phyloP scores from a whole-genome alignment of 2,113 vertebrate genomes.

The Mastomys natalensis region DNA sequence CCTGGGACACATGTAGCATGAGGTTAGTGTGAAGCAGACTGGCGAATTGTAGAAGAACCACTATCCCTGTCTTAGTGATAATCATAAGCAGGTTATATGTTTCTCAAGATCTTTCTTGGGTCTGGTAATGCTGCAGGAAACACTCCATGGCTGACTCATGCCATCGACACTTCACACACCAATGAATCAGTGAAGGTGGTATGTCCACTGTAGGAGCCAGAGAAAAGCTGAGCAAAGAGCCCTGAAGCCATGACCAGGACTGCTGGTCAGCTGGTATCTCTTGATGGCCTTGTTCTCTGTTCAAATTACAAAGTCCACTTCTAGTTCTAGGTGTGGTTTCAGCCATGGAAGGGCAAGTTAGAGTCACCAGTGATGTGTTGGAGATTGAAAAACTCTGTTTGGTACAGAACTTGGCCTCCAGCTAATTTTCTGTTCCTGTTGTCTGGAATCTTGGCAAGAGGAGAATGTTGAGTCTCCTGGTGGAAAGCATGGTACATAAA shows the following conservation, averaged over 20 bases:
- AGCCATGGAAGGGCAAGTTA: background rate
- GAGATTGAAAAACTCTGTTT: background rate
- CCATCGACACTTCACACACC: background rate
- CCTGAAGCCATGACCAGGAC: no score
- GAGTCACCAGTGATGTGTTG: background rate
- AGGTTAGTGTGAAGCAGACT: background rate
- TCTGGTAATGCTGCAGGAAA: no score
- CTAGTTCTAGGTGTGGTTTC: background rate
- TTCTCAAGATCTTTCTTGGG: background rate
- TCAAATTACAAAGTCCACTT: background rate
- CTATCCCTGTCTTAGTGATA: fast-evolving
- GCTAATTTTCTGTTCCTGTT: background rate
- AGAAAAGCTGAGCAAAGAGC: background rate
- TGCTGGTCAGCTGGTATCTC: background rate
- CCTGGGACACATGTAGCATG: background rate
- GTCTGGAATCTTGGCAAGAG: background rate
- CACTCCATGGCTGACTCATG: background rate
- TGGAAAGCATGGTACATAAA: background rate
- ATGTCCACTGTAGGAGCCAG: background rate
- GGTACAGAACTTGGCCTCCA: background rate
- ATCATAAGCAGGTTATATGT: fast-evolving
- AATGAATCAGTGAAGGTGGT: background rate
- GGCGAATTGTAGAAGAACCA: background rate
- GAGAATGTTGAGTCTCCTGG: background rate
- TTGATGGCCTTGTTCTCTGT: background rate